Conservation (phyloP, 2,888 invertebrate genomes). For the Oxycera nigricornis region DNA sequence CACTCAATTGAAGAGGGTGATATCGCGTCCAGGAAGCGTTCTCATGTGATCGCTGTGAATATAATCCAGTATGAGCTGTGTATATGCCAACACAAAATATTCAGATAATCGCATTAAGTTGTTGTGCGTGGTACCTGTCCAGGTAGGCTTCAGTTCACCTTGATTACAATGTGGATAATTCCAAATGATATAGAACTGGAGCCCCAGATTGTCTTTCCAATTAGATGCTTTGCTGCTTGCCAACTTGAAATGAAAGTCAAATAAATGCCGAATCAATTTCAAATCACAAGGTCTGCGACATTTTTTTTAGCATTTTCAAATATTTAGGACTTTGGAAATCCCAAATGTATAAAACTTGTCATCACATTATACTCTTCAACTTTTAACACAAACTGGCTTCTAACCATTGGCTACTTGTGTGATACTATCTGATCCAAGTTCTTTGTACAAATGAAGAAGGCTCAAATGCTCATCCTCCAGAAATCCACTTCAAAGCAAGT, state of each 20-base stretch:
- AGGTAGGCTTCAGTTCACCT: constrained; percentile 21
- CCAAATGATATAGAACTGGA: background rate
- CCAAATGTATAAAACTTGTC: too few species aligned
- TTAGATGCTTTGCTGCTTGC: background rate
- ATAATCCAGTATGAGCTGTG: background rate
- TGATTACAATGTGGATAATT: constrained; percentile 19
- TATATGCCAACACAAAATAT: constrained; percentile 12
- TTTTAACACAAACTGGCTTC: too few species aligned
- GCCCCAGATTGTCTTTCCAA: constrained; percentile 2
- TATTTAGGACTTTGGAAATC: too few species aligned
- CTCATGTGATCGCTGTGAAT: constrained; percentile 15
- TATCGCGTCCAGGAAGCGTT: background rate
- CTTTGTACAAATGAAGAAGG: too few species aligned
- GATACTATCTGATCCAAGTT: too few species aligned
- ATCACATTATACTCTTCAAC: too few species aligned
- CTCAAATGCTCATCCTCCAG: too few species aligned
- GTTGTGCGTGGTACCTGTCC: constrained; percentile 37
- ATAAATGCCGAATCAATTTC: too few species aligned
- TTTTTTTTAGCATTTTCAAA: too few species aligned
- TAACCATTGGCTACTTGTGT: too few species aligned
- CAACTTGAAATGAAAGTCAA: too few species aligned
- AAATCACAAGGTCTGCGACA: too few species aligned
- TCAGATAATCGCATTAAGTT: constrained; percentile 40
- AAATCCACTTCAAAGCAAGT: constrained; percentile 8
- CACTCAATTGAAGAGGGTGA: background rate